phyloP scores from a whole-genome alignment of 1,140 invertebrate genomes.

The Colletes latitarsis region DNA sequence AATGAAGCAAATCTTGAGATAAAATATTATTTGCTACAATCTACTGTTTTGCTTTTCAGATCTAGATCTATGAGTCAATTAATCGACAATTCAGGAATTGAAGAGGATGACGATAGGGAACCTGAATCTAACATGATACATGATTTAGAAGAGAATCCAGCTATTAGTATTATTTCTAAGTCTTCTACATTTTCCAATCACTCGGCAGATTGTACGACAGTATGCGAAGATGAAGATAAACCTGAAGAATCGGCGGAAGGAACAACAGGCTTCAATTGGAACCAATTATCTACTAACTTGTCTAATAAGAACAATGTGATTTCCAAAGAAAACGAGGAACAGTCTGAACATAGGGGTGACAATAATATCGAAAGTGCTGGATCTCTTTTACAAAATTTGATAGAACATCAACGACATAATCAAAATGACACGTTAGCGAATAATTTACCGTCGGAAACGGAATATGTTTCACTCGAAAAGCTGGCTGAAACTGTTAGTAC shows the following conservation, averaged over 20 bases:
- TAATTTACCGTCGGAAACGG: conserved; percentile 71
- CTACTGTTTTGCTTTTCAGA: conserved; percentile 44
- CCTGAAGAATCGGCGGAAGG: conserved; percentile 38
- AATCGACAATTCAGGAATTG: conserved; percentile 42
- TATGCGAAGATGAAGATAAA: conserved; percentile 46
- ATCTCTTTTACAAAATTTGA: conserved; percentile 75
- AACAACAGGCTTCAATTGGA: conserved; percentile 67
- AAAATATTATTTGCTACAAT: not conserved
- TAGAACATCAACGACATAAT: conserved; percentile 75
- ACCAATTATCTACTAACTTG: conserved; percentile 68
- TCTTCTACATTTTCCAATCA: conserved; percentile 62
- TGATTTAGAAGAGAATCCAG: conserved; percentile 62
- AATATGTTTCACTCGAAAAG: conserved; percentile 80
- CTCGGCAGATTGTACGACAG: conserved; percentile 25
- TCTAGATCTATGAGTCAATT: conserved; percentile 66
- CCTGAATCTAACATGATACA: conserved; percentile 56
- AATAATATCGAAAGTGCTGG: conserved; percentile 63
- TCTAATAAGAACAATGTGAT: conserved; percentile 41
- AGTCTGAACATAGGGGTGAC: conserved; percentile 45
- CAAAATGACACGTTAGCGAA: conserved; percentile 70
- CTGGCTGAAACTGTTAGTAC: conserved; percentile 77
- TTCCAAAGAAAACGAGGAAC: conserved; percentile 47
- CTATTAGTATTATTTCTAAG: conserved; percentile 71
- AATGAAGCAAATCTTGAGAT: not conserved
- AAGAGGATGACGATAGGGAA: conserved; percentile 60